Base-by-base conservation (phyloP, 1,140 invertebrate species). In the Spodoptera litura region DNA sequence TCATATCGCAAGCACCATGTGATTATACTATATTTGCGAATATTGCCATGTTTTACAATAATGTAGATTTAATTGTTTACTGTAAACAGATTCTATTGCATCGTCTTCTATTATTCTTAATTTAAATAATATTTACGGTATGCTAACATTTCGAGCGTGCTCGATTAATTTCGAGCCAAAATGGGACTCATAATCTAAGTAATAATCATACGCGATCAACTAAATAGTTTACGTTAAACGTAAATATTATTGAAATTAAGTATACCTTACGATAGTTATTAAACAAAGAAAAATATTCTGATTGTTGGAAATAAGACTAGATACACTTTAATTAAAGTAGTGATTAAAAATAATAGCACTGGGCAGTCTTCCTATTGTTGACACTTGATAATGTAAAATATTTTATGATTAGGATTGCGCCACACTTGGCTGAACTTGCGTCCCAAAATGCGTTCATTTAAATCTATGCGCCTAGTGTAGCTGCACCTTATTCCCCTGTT, bases 21-120 rank as follows among this genome's bases (percentile, higher is more conserved):
- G 35, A 59, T 73, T 59, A 12, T 73, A 44, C 15, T 59, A 44
- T 20, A 53, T 20, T 59, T 59, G 52, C 52, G 11, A 31, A 51
- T 52, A 3, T 53, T 70, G 15, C 49, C 44, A 68, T 52, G 49
- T 20, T 66, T 70, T 31, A 70, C 0, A 70, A 64, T 27, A 44
- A 13, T 61, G 12, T 53, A 52, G 44, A n/a, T 70, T 31, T 31
- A 52, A 52, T 53, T 53, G 25, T 70, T 68, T 52, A 52, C 9
- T 70, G 25, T 70, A 70, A 70, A 49, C 66, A 70, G 38, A 70
- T 70, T 70, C 66, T 70, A 70, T 70, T 38, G 49, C 64, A 2
- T 27, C 27, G 15, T 15, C n/a, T 9, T 35, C 68, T 31, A 53
- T 71, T 58, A 5, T 10, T 44, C 38, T 44, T 38, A 6, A 44